Base-by-base conservation (phyloP, 2,888 invertebrate species). In the Lasioglossum vierecki region DNA sequence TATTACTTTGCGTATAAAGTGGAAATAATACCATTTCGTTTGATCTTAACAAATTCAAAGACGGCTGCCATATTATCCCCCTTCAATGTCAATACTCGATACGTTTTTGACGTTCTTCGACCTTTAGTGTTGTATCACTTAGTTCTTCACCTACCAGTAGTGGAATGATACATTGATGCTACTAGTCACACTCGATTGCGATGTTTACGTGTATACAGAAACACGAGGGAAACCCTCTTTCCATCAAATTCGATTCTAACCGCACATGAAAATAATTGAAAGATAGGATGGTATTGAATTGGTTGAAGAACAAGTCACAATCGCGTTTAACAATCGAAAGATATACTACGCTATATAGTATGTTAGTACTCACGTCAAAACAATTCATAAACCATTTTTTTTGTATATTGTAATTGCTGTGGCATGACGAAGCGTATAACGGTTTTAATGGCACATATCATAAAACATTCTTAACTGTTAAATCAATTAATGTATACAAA, bases 11-110 rank as follows among this genome's bases (percentile, higher is more conserved):
- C 41, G 39, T 81, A 72, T 41, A 22, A 35, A 44, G 35, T n/a
- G 26, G 11, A 80, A 41, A 35, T 30, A 72, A 26, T 78, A 80
- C 53, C 75, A 75, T 60, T 75, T 57, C 63, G 49, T 57, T 79
- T 71, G 60, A 76, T 76, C 72, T 76, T 39, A 60, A 76, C 74
- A 84, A 85, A 79, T 53, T 76, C 53, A 74, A 86, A 84, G 74
- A 79, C 60, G 73, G 80, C 76, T 71, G 72, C 74, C 74, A 80
- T 79, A 76, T 39, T 76, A 71, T 80, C 30, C 60, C 35, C 60
- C 72, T n/a, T 18, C 49, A 57, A 79, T 86, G 74, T 70, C 68
- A 77, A 46, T n/a, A 41, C 76, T 88, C 76, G 81, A 88, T 86
- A 80, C 74, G 66, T 75, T 79, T 76, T 85, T 66, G 68, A 85